Evolutionary conservation across 2,888 invertebrate genomes (phyloP).

Genomic region (Cosmia trapezina): DNA sequence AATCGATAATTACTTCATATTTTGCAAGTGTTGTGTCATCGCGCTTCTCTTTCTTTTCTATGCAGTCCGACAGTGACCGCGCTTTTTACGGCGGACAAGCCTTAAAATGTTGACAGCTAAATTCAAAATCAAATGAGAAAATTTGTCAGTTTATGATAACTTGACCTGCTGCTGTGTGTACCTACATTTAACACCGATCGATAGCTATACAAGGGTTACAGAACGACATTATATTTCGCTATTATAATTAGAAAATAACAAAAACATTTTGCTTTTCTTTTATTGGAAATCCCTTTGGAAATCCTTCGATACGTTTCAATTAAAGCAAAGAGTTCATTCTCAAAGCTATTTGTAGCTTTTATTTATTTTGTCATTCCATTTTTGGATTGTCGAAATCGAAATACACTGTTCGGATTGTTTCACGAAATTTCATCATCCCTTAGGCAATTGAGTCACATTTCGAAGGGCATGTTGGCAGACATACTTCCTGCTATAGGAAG

Average conservation of each 20-base stretch:
- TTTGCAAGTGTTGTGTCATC: too few relatives aligned
- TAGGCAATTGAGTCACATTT: constrained; percentile 32
- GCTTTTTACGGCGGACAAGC: too few relatives aligned
- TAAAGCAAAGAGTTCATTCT: constrained; percentile 39
- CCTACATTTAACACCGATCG: background rate
- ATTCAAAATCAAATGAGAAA: too few relatives aligned
- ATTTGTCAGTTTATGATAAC: too few relatives aligned
- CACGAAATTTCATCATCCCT: constrained; percentile 28
- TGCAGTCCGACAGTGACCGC: too few relatives aligned
- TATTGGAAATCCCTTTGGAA: constrained; percentile 34
- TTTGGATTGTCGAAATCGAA: constrained; percentile 28
- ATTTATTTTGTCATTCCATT: constrained; percentile 40
- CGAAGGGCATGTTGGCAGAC: constrained; percentile 16
- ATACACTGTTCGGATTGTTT: constrained; percentile 34
- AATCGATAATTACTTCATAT: too few relatives aligned
- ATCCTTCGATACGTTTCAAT: constrained; percentile 41
- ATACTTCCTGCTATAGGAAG: constrained; percentile 10
- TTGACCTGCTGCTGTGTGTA: too few relatives aligned
- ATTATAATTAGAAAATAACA: constrained; percentile 13
- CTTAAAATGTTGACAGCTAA: too few relatives aligned
- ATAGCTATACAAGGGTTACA: background rate
- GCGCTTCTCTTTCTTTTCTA: too few relatives aligned
- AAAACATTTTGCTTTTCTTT: constrained; percentile 19
- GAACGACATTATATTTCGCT: constrained; percentile 8
- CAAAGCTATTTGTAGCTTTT: constrained; percentile 32